phyloP scores from a whole-genome alignment of 2,888 invertebrate species.

The Leucoma salicis region DNA sequence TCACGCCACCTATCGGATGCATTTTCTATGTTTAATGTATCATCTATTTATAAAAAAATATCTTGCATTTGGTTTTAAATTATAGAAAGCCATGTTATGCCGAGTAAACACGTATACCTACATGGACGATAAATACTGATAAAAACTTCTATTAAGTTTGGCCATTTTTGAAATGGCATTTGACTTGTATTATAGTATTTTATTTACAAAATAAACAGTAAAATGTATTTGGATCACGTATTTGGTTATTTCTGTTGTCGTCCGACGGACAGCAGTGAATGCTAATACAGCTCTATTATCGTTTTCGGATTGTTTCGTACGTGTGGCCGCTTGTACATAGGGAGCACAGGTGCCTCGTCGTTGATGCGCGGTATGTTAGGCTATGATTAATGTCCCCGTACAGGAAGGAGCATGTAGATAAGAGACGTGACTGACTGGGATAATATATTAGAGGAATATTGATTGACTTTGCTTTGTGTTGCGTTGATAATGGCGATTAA shows the following conservation, averaged over 20 bases:
- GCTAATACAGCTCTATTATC: conserved; percentile 21
- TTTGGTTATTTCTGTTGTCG: conserved; percentile 28
- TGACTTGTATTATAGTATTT: background rate
- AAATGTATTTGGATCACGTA: conserved; percentile 33
- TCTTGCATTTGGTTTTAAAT: no score
- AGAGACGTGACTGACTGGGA: background rate
- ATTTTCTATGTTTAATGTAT: no score
- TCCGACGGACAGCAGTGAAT: conserved; percentile 17
- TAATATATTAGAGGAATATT: no score
- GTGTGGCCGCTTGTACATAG: background rate
- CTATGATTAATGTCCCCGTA: background rate
- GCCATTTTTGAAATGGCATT: conserved; percentile 4
- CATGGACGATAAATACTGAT: no score
- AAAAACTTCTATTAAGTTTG: no score
- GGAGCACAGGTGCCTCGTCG: conserved; percentile 7
- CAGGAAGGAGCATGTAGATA: background rate
- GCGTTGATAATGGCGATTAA: no score
- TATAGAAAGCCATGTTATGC: no score
- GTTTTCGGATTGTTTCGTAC: conserved; percentile 12
- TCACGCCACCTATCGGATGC: no score
- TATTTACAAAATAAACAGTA: conserved; percentile 14
- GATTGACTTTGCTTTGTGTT: no score
- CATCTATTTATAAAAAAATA: no score
- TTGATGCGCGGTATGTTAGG: background rate
- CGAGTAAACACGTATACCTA: no score